Evolutionary conservation across 1,140 invertebrate genomes (phyloP).

Genomic region (Medauroidea extradentata): DNA sequence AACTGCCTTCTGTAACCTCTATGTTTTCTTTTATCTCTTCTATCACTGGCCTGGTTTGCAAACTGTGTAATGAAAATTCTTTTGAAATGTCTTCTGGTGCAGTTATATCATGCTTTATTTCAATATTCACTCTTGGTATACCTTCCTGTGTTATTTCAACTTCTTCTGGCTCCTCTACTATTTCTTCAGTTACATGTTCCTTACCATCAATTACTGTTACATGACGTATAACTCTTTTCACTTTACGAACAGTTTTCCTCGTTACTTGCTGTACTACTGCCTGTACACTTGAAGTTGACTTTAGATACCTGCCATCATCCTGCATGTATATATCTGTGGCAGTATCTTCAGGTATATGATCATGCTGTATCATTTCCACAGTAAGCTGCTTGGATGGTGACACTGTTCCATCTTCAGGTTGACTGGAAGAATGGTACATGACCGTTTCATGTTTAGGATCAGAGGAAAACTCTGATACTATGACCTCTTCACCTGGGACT

Average conservation of each 20-base stretch:
- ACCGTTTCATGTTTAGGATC: conserved; percentile 51
- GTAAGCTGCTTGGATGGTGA: conserved; percentile 39
- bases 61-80: too few relatives aligned
- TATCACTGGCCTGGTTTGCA: too few relatives aligned
- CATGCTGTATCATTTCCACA: conserved; percentile 14
- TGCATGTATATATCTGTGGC: neutral
- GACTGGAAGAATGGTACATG: conserved; percentile 32
- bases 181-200: conserved; percentile 74
- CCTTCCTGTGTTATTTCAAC: conserved; percentile 71
- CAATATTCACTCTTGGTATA: conserved; percentile 68
- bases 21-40: too few relatives aligned
- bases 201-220: conserved; percentile 76
- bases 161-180: conserved; percentile 77
- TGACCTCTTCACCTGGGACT: conserved; percentile 53
- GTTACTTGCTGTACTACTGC: conserved; percentile 76
- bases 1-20: too few relatives aligned
- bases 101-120: conserved; percentile 43
- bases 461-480: conserved; percentile 59
- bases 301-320: conserved; percentile 13
- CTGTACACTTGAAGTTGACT: conserved; percentile 57
- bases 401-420: neutral
- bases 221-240: conserved; percentile 64
- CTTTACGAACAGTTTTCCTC: conserved; percentile 67
- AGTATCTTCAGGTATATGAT: neutral
- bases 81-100: too few relatives aligned